Evolutionary conservation across 2,113 vertebrate genomes (phyloP).

Genomic region (Microtus ochrogaster): DNA sequence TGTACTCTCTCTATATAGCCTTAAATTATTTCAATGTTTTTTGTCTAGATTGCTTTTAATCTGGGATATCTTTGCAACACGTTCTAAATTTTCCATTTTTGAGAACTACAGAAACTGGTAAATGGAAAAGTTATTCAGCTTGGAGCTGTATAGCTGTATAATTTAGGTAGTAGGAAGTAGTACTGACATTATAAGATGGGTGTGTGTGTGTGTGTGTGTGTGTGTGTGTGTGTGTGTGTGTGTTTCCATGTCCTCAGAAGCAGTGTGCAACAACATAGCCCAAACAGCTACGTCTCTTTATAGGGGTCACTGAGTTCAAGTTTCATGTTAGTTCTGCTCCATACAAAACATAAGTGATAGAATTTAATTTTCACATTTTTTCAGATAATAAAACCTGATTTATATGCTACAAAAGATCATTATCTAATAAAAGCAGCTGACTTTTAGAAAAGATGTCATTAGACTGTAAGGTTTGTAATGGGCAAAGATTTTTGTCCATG

Average conservation of each 20-base stretch:
- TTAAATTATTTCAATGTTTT: conserved; percentile 30
- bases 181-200: neutral
- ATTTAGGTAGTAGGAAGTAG: neutral
- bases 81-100: neutral
- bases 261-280: neutral
- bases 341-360: neutral
- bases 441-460: neutral
- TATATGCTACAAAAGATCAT: neutral
- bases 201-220: no score
- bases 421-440: neutral
- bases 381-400: neutral
- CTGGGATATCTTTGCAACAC: neutral
- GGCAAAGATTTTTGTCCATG: neutral
- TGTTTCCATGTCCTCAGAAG: neutral
- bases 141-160: neutral
- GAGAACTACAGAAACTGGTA: neutral
- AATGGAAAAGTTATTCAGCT: neutral
- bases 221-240: neutral
- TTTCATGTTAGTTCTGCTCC: neutral
- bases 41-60: neutral
- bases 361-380: neutral
- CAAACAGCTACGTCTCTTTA: neutral
- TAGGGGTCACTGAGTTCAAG: neutral
- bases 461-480: neutral
- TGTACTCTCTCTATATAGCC: neutral